Conservation (phyloP, 2,797 vertebrate species). For the Tenualosa thibaudeaui region DNA sequence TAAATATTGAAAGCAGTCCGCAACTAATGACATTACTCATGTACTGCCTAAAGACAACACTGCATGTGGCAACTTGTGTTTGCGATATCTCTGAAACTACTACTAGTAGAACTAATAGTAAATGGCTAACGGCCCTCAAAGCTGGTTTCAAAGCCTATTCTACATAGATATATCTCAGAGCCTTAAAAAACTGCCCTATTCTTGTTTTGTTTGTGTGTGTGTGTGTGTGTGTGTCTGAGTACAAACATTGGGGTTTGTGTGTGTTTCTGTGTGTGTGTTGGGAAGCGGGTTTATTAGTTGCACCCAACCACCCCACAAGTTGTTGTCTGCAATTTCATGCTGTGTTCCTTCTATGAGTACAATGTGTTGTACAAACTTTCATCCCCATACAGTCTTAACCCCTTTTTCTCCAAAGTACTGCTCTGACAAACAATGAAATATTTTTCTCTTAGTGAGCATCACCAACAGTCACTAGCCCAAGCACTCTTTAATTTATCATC, state of each 20-base stretch:
- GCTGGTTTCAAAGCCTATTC: background rate
- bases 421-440: background rate
- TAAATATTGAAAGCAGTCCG: no score
- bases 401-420: background rate
- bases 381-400: background rate
- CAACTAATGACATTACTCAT: no score
- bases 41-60: background rate
- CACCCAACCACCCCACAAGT: no score
- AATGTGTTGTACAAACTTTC: background rate
- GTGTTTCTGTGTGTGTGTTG: no score
- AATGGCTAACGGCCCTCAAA: background rate
- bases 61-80: no score
- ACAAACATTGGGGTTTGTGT: no score
- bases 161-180: background rate
- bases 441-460: background rate
- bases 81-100: background rate
- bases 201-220: background rate
- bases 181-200: background rate
- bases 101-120: background rate
- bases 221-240: no score
- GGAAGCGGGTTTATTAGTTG: background rate
- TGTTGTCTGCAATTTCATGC: background rate
- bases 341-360: background rate
- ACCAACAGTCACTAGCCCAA: background rate
- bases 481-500: background rate